Evolutionary conservation across 2,113 vertebrate species (phyloP).

Genomic region (Halichoeres trimaculatus): DNA sequence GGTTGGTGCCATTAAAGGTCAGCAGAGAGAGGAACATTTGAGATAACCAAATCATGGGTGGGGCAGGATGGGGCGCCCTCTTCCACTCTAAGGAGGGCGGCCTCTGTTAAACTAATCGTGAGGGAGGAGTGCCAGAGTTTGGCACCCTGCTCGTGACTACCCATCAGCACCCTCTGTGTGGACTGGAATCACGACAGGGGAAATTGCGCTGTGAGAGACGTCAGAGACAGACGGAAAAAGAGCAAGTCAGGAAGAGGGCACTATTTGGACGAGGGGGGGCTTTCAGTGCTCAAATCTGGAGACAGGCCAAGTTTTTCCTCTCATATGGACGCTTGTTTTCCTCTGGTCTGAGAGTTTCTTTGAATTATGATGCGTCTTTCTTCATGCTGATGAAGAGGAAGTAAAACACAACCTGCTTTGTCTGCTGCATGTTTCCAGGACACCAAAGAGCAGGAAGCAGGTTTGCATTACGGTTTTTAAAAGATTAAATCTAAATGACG

Average conservation of each 20-base stretch:
- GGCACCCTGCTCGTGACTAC: conserved; percentile 78
- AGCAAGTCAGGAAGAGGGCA: conserved; percentile 48
- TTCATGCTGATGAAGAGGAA: background rate
- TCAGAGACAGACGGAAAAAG: conserved; percentile 60
- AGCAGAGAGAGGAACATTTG: conserved; percentile 8
- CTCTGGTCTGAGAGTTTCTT: background rate
- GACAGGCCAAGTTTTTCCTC: conserved; percentile 9
- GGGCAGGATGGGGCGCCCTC: conserved; percentile 40
- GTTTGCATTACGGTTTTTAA: too few relatives aligned
- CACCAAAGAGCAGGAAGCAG: background rate
- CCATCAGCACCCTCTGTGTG: conserved; percentile 67
- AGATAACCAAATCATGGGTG: conserved; percentile 17
- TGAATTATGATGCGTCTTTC: background rate
- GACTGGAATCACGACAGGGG: conserved; percentile 74
- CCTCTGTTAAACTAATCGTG: conserved; percentile 56
- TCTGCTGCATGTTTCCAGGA: conserved; percentile 7
- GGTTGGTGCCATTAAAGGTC: conserved; percentile 14
- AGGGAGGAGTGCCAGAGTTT: conserved; percentile 69
- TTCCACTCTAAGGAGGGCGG: conserved; percentile 34
- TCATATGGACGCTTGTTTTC: background rate
- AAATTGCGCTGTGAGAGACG: conserved; percentile 67
- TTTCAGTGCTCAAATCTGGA: conserved; percentile 31
- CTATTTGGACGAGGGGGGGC: conserved; percentile 33
- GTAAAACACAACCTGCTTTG: conserved; percentile 25
- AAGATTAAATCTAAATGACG: too few relatives aligned